A percentile compares a stretch with the other conserved stretches of the same genome.
Conservation (phyloP, 2,113 vertebrate species). For the Sander lucioperca region DNA sequence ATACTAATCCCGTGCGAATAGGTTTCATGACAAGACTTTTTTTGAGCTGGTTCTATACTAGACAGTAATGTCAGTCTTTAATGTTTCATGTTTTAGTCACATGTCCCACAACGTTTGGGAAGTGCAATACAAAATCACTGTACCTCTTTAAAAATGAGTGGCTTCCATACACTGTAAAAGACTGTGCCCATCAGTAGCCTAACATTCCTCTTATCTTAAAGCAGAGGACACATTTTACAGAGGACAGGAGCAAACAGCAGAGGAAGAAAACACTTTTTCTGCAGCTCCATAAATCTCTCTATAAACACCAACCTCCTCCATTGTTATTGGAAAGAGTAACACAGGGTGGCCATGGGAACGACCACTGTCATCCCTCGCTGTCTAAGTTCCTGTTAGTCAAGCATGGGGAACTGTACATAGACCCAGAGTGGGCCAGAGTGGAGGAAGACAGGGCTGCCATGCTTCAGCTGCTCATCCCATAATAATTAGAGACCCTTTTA, state of each 20-base stretch:
- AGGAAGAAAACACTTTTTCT: conserved; percentile 54
- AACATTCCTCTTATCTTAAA: neutral
- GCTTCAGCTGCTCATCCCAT: conserved; percentile 1
- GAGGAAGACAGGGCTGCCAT: neutral
- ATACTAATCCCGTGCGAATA: no score
- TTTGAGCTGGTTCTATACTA: no score
- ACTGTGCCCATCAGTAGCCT: neutral
- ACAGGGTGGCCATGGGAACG: conserved; percentile 69
- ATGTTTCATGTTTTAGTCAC: no score
- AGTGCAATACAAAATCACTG: neutral
- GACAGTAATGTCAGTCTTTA: no score
- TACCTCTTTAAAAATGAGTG: neutral
- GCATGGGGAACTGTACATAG: conserved; percentile 50
- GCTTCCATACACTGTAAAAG: no score
- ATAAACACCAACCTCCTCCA: conserved; percentile 68
- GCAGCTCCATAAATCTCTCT: conserved; percentile 71
- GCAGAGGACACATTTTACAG: neutral
- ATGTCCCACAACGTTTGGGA: neutral
- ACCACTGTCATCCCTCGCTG: conserved; percentile 29
- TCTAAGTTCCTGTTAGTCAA: conserved; percentile 45
- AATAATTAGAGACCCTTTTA: neutral
- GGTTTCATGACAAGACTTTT: no score
- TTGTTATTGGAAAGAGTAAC: conserved; percentile 76
- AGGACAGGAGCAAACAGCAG: conserved; percentile 23
- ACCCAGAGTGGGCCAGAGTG: conserved; percentile 8